Conservation (phyloP, 2,888 invertebrate species). For the Rhingia campestris region DNA sequence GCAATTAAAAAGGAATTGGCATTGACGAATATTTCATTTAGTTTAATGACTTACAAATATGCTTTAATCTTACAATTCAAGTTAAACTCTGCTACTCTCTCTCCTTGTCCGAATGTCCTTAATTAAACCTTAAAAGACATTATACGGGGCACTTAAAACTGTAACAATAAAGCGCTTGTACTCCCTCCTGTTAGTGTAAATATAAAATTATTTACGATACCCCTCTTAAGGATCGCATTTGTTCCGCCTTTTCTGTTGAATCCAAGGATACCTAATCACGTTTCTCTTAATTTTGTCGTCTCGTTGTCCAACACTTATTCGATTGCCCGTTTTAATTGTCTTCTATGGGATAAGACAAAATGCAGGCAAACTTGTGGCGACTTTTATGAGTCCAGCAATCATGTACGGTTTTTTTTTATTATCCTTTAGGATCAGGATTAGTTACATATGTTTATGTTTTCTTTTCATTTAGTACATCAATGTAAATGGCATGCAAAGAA, state of each 20-base stretch:
- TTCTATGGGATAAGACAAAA: conserved; percentile 41
- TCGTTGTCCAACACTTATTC: conserved; percentile 53
- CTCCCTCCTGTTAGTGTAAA: conserved; percentile 49
- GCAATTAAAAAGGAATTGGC: conserved; percentile 23
- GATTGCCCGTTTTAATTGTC: conserved; percentile 67
- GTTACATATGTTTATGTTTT: background rate
- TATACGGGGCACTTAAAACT: conserved; percentile 46
- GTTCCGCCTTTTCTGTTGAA: background rate
- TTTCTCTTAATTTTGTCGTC: conserved; percentile 42
- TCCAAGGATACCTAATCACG: conserved; percentile 55
- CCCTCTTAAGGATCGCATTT: conserved; percentile 5
- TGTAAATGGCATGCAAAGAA: conserved; percentile 5
- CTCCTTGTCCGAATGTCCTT: conserved; percentile 17
- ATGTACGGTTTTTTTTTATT: conserved; percentile 47
- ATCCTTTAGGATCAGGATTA: conserved; percentile 40
- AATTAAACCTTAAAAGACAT: conserved; percentile 63
- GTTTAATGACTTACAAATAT: conserved; percentile 39
- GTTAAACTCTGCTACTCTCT: conserved; percentile 25
- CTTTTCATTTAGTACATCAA: conserved; percentile 11
- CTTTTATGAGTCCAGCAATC: conserved; percentile 57
- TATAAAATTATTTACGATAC: conserved; percentile 68
- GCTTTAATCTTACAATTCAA: background rate
- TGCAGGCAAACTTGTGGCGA: conserved; percentile 39
- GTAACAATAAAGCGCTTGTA: conserved; percentile 50
- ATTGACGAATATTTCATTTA: conserved; percentile 32